A percentile compares a stretch with the other conserved stretches of the same genome.
phyloP scores from a whole-genome alignment of 2,113 vertebrate genomes.

The Microcebus jonahi region DNA sequence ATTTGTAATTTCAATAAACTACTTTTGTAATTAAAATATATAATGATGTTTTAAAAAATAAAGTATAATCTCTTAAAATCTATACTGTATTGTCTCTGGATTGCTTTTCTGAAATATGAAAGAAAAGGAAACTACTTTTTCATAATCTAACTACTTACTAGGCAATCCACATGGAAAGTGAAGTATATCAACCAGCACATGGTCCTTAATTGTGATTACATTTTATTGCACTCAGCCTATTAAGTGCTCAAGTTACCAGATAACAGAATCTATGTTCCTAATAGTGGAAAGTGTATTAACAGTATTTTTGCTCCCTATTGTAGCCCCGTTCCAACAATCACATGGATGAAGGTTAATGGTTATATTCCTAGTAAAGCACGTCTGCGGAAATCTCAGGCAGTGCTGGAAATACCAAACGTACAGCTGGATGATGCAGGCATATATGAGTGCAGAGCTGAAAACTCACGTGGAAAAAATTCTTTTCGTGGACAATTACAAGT shows the following conservation, averaged over 20 bases:
- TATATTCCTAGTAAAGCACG: slow-evolving; percentile 96
- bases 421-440: slow-evolving; percentile 95
- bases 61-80: neutral
- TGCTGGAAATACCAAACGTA: slow-evolving; percentile 96
- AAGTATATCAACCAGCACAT: slow-evolving; percentile 74
- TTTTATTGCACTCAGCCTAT: slow-evolving; percentile 83
- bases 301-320: slow-evolving; percentile 74
- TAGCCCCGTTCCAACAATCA: slow-evolving; percentile 97
- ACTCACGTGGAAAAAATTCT: slow-evolving; percentile 93
- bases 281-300: slow-evolving; percentile 74
- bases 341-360: slow-evolving; percentile 97
- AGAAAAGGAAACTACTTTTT: neutral
- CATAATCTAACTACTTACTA: slow-evolving; percentile 53
- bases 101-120: slow-evolving; percentile 17
- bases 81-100: slow-evolving; percentile 4
- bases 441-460: slow-evolving; percentile 97
- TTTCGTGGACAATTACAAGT: slow-evolving; percentile 97
- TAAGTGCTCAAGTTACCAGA: slow-evolving; percentile 84
- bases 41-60: neutral
- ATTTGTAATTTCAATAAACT: neutral
- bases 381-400: slow-evolving; percentile 96
- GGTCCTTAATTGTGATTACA: slow-evolving; percentile 81
- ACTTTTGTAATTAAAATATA: neutral
- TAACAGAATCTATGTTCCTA: slow-evolving; percentile 78
- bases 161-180: slow-evolving; percentile 65